A percentile compares a stretch with the other conserved stretches of the same genome.
These are phyloP conservation scores for Melanotaenia duboulayi DNA, from an alignment of 2,113 vertebrate species.

Conservation along the genomic window DNA sequence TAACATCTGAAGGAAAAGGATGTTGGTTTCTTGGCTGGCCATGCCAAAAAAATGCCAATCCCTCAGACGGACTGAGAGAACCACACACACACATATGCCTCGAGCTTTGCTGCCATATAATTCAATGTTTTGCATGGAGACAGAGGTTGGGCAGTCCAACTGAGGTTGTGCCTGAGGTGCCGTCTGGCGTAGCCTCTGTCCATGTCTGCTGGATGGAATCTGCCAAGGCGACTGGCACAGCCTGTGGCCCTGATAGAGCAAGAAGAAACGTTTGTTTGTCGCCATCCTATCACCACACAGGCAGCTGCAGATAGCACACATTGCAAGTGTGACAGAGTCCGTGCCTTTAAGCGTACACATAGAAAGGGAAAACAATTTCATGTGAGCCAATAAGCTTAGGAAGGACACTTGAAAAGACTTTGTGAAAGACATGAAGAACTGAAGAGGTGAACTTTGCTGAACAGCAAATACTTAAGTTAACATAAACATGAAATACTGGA, in stretches of 20 bases:
- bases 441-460: slow-evolving; percentile 41
- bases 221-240: slow-evolving; percentile 72
- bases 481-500: slow-evolving; percentile 38
- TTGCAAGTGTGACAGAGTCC: slow-evolving; percentile 58
- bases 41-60: slow-evolving; percentile 62
- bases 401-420: slow-evolving; percentile 43
- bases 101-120: slow-evolving; percentile 47
- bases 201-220: slow-evolving; percentile 38
- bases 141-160: slow-evolving; percentile 59
- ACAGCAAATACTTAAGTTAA: slow-evolving; percentile 43
- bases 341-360: slow-evolving; percentile 60
- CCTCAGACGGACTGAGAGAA: slow-evolving; percentile 33
- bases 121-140: slow-evolving; percentile 47
- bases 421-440: slow-evolving; percentile 27
- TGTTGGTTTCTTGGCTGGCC: slow-evolving; percentile 44
- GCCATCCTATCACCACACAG: slow-evolving; percentile 74
- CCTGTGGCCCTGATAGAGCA: slow-evolving; percentile 41
- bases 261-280: slow-evolving; percentile 53
- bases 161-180: slow-evolving; percentile 65
- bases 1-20: slow-evolving; percentile 59
- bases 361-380: slow-evolving; percentile 37
- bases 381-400: slow-evolving; percentile 35
- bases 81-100: slow-evolving; percentile 26
- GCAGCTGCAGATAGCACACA: slow-evolving; percentile 74
- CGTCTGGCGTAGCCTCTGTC: slow-evolving; percentile 58